phyloP scores from a whole-genome alignment of 2,888 invertebrate genomes.

The Aquatica leii region DNA sequence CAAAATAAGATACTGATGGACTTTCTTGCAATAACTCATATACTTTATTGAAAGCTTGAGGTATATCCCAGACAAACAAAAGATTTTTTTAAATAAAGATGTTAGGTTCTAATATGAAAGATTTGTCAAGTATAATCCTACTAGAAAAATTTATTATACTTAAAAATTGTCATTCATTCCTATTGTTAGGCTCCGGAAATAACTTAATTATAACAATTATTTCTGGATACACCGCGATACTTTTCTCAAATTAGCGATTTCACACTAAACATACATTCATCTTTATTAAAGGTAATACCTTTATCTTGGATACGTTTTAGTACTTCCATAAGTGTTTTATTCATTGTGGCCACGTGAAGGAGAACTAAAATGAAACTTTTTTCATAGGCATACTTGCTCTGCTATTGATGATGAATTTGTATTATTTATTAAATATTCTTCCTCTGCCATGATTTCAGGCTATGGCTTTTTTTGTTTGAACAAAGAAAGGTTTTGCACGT shows the following conservation, averaged over 20 bases:
- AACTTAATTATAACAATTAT: background rate
- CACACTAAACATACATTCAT: background rate
- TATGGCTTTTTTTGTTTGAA: too few relatives aligned
- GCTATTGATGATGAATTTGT: too few relatives aligned
- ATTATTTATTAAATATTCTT: too few relatives aligned
- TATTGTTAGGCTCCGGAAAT: background rate
- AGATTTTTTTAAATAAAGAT: background rate
- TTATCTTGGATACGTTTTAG: background rate
- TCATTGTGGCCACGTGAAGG: background rate
- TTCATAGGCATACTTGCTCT: too few relatives aligned
- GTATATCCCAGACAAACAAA: background rate
- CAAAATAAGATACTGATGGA: background rate
- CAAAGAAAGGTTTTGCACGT: too few relatives aligned
- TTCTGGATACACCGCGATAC: background rate
- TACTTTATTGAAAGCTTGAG: background rate
- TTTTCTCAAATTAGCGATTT: background rate
- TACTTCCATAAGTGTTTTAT: background rate
- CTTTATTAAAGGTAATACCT: slow-evolving; percentile 4
- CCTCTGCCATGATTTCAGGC: too few relatives aligned
- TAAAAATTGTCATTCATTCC: background rate
- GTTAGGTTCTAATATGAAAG: slow-evolving; percentile 1
- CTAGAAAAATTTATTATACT: too few relatives aligned
- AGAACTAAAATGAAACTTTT: too few relatives aligned
- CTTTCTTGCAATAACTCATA: background rate
- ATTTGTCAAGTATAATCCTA: background rate